Base-by-base conservation (phyloP, 2,113 vertebrate species). In the Benitochromis conjunctus region DNA sequence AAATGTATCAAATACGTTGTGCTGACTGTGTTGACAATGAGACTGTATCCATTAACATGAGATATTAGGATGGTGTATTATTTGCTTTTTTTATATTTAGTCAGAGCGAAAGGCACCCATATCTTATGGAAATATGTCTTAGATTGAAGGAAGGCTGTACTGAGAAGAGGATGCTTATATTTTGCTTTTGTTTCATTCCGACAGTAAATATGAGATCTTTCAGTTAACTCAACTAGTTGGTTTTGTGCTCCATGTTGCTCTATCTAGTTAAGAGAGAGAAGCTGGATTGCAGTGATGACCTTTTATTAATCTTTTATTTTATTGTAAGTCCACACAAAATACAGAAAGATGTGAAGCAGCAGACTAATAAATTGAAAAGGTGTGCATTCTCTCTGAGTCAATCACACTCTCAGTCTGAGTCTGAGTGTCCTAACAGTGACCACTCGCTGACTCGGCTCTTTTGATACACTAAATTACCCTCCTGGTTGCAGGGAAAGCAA, bases 381-480 rank as follows among this genome's bases (percentile, higher is more conserved):
- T 58, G 36, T 60, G n/a, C n/a, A 43, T 55, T 77, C 29, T 24
- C 11, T 74, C 31, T 34, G 48, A 36, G 34, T 86, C 4, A 5
- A 55, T 29, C 29, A 43, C 57, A 13, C 38, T 21, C 77, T 12
- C 31, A 31, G 13, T 53, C 81, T 48, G 46, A 80, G 55, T 53
- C 46, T 11, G 0, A 71, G 38, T 54, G 51, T 6, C 60, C 54
- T 38, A 31, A 55, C 87, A 21, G 54, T n/a, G 55, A 60, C 24
- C 83, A 19, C 55, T 79, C 1, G 9, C 77, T 87, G 86, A 89
- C 82, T 38, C 13, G 36, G 60, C 69, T 85, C 48, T 89, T 91
- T 88, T 36, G 29, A 87, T 86, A 87, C 64, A 79, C 53, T 85
- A 81, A 84, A 85, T 84, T 85, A 86, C 57, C 85, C 82, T 66